phyloP scores from a whole-genome alignment of 2,888 invertebrate species.

The Orthosia gothica region DNA sequence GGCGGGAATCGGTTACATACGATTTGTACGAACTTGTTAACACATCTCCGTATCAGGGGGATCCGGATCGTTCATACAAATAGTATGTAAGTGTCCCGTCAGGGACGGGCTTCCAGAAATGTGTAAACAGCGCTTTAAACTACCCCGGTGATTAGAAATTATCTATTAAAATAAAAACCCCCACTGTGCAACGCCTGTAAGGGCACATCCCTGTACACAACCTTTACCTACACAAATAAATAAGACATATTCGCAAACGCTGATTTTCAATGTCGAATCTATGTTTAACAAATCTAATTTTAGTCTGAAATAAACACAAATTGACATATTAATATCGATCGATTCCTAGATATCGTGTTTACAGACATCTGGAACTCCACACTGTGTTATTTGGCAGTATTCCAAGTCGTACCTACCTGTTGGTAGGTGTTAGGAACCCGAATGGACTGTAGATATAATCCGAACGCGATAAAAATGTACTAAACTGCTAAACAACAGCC shows the following conservation, averaged over 20 bases:
- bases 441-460: slow-evolving; percentile 67
- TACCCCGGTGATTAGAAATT: too few relatives aligned
- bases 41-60: too few relatives aligned
- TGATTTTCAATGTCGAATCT: slow-evolving; percentile 43
- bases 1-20: too few relatives aligned
- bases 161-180: too few relatives aligned
- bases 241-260: background rate
- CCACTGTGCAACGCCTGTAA: too few relatives aligned
- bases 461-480: slow-evolving; percentile 52
- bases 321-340: slow-evolving; percentile 47
- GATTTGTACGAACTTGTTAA: too few relatives aligned
- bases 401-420: slow-evolving; percentile 67
- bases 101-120: too few relatives aligned
- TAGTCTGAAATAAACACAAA: slow-evolving; percentile 38
- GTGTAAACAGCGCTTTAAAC: too few relatives aligned
- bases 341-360: slow-evolving; percentile 50
- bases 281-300: slow-evolving; percentile 38
- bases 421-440: slow-evolving; percentile 66
- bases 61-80: too few relatives aligned
- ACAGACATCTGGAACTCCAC: slow-evolving; percentile 42
- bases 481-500: slow-evolving; percentile 28
- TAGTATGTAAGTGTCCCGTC: too few relatives aligned
- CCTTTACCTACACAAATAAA: background rate
- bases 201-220: too few relatives aligned
- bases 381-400: slow-evolving; percentile 58